These are phyloP conservation scores for Tetragnatha versicolor DNA, from an alignment of 1,140 invertebrate species.

Conservation along the genomic window DNA sequence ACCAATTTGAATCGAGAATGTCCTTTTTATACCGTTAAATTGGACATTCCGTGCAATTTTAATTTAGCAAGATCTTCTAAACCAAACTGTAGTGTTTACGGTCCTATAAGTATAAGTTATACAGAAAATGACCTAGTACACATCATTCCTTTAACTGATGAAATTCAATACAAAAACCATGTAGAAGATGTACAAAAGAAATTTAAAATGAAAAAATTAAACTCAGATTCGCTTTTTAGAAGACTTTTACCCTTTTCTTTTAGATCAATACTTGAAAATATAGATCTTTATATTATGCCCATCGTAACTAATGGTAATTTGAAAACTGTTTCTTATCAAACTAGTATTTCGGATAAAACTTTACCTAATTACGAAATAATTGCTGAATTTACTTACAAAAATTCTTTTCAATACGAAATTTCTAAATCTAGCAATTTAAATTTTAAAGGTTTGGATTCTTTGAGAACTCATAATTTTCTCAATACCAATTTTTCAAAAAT, in stretches of 20 bases:
- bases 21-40: background rate
- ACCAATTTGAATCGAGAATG: background rate
- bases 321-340: background rate
- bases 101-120: background rate
- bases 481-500: background rate
- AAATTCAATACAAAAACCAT: background rate
- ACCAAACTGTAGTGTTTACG: background rate
- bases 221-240: background rate
- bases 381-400: background rate
- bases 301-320: background rate
- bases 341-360: background rate
- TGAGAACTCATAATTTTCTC: background rate
- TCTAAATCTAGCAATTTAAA: conserved; percentile 1
- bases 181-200: background rate
- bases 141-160: background rate
- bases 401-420: background rate
- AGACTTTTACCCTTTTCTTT: background rate
- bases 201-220: conserved; percentile 8
- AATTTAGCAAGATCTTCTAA: background rate
- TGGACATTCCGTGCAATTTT: background rate
- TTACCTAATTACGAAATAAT: background rate
- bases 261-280: background rate
- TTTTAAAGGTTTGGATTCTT: background rate
- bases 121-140: background rate
- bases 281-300: conserved; percentile 2